Percentiles rank a stretch among this genome's conserved stretches.
Evolutionary conservation across 2,113 vertebrate genomes (phyloP).

Genomic region (Calypte anna): DNA sequence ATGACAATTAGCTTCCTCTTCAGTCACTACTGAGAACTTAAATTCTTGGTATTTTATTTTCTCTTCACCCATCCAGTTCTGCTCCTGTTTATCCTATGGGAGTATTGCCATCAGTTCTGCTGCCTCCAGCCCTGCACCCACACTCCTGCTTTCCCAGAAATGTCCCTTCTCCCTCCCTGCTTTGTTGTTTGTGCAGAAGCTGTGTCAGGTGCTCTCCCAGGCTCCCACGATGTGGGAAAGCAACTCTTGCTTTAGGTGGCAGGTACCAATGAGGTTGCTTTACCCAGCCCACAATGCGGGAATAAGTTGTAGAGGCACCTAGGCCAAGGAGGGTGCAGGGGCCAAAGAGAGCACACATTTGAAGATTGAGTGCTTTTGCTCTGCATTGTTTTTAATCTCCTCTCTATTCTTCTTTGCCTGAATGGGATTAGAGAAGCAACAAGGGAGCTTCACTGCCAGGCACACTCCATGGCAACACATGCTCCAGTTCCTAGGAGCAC

Average conservation of each 20-base stretch:
- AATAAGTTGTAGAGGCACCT: not conserved
- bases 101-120: not conserved
- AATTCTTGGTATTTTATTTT: too few relatives aligned
- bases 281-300: accelerated
- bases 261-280: not conserved
- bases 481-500: conserved; percentile 9
- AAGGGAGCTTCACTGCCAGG: conserved; percentile 28
- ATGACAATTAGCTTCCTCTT: not conserved
- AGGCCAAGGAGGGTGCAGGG: accelerated
- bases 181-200: not conserved
- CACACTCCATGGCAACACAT: conserved; percentile 58
- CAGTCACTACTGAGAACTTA: not conserved
- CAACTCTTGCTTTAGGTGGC: not conserved
- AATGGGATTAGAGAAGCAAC: conserved; percentile 36
- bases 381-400: not conserved
- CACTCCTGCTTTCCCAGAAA: not conserved
- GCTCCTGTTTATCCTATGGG: not conserved
- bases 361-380: not conserved
- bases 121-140: not conserved
- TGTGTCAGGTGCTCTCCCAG: not conserved
- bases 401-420: not conserved
- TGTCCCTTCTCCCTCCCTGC: not conserved
- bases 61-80: not conserved
- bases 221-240: not conserved
- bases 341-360: not conserved